phyloP scores from a whole-genome alignment of 2,888 invertebrate species.

The Pycnomerus fuliginosus region DNA sequence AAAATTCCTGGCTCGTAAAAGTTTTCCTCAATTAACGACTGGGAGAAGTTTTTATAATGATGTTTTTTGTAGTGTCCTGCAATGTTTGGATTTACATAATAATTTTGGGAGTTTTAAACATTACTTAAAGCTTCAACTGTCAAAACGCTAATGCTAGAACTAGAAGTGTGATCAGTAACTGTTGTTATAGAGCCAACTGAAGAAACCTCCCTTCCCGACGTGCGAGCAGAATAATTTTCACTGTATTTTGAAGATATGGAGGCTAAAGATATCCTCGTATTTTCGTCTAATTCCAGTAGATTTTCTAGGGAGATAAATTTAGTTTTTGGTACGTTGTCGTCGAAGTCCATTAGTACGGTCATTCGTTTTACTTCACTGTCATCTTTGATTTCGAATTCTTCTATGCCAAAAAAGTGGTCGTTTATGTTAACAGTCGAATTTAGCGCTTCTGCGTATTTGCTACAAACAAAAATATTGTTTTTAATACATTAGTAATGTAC shows the following conservation, averaged over 20 bases:
- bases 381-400: constrained; percentile 37
- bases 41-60: constrained; percentile 42
- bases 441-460: constrained; percentile 37
- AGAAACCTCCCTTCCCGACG: constrained; percentile 17
- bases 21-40: constrained; percentile 46
- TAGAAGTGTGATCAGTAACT: too few relatives aligned
- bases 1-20: constrained; percentile 45
- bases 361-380: constrained; percentile 36
- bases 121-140: constrained; percentile 39
- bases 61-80: constrained; percentile 44
- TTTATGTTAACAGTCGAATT: constrained; percentile 32
- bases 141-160: constrained; percentile 31
- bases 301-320: constrained; percentile 35
- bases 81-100: too few relatives aligned
- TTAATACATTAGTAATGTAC: neutral
- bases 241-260: constrained; percentile 33
- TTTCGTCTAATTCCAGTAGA: constrained; percentile 27
- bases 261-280: constrained; percentile 33
- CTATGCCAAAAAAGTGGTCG: constrained; percentile 31
- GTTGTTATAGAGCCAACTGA: too few relatives aligned
- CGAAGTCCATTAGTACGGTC: constrained; percentile 43
- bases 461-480: constrained; percentile 24
- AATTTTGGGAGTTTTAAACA: too few relatives aligned
- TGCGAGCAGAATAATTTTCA: constrained; percentile 13
- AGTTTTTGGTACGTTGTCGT: constrained; percentile 33